Base-by-base conservation (phyloP, 1,140 invertebrate genomes). In the Batillaria attramentaria region DNA sequence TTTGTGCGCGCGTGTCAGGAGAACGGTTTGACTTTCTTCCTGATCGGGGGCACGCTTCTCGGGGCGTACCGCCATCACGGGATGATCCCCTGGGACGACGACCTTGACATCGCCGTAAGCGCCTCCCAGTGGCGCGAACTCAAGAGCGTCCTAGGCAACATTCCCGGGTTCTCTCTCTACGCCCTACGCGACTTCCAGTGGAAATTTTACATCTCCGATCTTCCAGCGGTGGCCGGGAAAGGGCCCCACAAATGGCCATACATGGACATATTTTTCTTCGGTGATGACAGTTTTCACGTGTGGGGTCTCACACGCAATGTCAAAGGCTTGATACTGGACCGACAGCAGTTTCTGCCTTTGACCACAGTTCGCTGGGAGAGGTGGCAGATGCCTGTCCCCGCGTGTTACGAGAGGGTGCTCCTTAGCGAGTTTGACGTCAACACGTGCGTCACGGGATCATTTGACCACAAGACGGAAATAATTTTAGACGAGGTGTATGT, bases 11-110 rank as follows among this genome's bases (percentile, higher is more conserved):
- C 79, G n/a, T 81, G 84, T 50, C 60, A 82, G 54, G 33, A 74
- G 54, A 68, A 77, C 28, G 82, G 84, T 28, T 28, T 88, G 68
- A 84, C 83, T 18, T 89, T 83, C 60, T 83, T 87, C 43, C 76
- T 88, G 24, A 84, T 85, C 39, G 83, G 83, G 18, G 88, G 88
- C 3, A 85, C 83, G 1, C 70, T 86, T 6, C 73, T 89, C 6
- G 88, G 88, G 41, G 75, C 83, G 16, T 80, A 83, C 72, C 82
- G 87, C 8, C 86, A 88, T 68, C 83, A 82, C 75, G 86, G 83
- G n/a, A 43, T 85, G 8, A 85, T 89, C 43, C 88, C 88, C 18
- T 89, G 88, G 88, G 88, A 89, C 79, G 88, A 89, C 76, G 88
- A 89, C 69, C 68, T 87, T 24, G 88, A 89, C 77, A 50, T 89